Conservation (phyloP, 1,140 invertebrate species). For the Daktulosphaira vitifoliae region DNA sequence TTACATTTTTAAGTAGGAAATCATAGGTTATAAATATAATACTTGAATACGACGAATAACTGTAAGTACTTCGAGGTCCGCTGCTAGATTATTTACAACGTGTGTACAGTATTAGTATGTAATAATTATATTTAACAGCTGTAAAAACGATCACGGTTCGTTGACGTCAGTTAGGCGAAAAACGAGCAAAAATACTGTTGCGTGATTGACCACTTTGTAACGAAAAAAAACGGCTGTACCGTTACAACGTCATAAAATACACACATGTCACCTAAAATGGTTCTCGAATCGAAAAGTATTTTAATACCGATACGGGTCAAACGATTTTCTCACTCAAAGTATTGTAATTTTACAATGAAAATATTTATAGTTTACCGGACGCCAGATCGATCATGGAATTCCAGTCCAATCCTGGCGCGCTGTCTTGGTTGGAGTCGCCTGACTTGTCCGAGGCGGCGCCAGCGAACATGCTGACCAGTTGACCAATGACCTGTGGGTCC, state of each 20-base stretch:
- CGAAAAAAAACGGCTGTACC: constrained; percentile 6
- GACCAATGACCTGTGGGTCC: constrained; percentile 48
- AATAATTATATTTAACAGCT: neutral
- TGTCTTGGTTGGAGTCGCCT: constrained; percentile 23
- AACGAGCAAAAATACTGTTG: neutral
- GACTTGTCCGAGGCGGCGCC: constrained; percentile 40
- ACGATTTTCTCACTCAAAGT: neutral
- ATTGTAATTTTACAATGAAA: neutral
- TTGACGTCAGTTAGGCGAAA: neutral
- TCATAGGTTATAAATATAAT: too few relatives aligned
- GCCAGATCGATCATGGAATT: constrained; percentile 54
- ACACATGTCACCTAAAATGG: neutral
- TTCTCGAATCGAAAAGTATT: too few relatives aligned
- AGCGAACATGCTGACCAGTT: constrained; percentile 48
- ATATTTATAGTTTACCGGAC: constrained; percentile 47
- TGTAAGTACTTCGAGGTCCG: too few relatives aligned
- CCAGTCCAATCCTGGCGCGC: constrained; percentile 45
- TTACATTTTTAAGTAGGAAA: too few relatives aligned
- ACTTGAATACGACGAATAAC: too few relatives aligned
- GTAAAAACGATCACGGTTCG: neutral
- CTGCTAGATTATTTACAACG: too few relatives aligned
- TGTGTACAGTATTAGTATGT: too few relatives aligned
- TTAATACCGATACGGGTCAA: too few relatives aligned
- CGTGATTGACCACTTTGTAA: too few relatives aligned
- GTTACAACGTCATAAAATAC: too few relatives aligned